Evolutionary conservation across 1,140 invertebrate species (phyloP).

Genomic region (Callitettix versicolor): DNA sequence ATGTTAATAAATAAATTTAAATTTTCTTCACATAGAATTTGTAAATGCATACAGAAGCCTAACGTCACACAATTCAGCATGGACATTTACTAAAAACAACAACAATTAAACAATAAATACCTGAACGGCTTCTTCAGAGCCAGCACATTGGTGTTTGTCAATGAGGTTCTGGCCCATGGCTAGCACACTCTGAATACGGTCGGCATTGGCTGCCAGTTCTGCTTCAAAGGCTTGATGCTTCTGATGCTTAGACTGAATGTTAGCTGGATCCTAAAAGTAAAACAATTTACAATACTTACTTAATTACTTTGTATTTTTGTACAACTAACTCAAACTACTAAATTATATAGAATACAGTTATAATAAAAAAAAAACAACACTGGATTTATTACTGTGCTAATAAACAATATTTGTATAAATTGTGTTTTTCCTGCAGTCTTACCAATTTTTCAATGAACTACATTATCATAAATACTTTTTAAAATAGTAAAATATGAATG

Average conservation of each 20-base stretch:
- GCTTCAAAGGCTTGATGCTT: constrained; percentile 99
- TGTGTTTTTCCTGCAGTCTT: too few species aligned
- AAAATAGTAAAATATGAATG: too few species aligned
- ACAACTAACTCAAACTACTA: neutral
- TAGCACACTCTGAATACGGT: constrained; percentile 89
- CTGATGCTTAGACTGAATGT: constrained; percentile 93
- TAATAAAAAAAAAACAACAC: neutral
- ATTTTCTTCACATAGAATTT: too few species aligned
- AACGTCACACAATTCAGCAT: too few species aligned
- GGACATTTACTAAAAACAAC: neutral
- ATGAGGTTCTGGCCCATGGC: constrained; percentile 94
- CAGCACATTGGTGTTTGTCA: constrained; percentile 84
- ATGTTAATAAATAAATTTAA: too few species aligned
- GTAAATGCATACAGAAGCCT: too few species aligned
- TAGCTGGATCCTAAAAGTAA: constrained; percentile 56
- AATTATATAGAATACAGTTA: neutral
- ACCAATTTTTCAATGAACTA: too few species aligned
- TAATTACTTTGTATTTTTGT: neutral
- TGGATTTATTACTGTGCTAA: too few species aligned
- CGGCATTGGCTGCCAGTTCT: constrained; percentile 95
- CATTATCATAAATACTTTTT: too few species aligned
- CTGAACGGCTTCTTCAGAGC: constrained; percentile 84
- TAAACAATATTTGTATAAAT: too few species aligned
- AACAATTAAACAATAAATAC: constrained; percentile 29
- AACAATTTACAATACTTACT: neutral